These are phyloP conservation scores for Hydrolagus colliei DNA, from an alignment of 2,797 vertebrate genomes.

Conservation along the genomic window DNA sequence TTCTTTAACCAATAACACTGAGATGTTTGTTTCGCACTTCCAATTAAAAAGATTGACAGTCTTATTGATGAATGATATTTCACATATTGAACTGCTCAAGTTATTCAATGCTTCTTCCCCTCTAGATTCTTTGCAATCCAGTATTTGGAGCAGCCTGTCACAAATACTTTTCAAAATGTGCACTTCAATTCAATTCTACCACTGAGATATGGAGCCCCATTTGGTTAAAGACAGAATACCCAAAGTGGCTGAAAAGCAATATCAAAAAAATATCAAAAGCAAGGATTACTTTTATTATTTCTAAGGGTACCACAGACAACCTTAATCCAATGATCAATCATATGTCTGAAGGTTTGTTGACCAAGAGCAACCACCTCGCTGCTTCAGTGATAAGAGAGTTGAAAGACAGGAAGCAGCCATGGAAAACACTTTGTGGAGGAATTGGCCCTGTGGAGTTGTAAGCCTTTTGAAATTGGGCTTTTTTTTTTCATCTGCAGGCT, in stretches of 20 bases:
- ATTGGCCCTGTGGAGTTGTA: not conserved
- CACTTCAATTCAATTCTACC: not conserved
- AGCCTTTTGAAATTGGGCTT: not conserved
- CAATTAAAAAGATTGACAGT: not conserved
- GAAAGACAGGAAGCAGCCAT: not conserved
- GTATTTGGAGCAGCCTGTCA: not conserved
- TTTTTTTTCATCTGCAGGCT: not conserved
- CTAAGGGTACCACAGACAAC: too few relatives aligned
- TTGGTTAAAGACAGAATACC: not conserved
- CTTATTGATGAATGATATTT: not conserved
- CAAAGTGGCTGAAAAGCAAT: not conserved
- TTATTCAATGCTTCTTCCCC: not conserved
- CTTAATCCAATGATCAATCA: too few relatives aligned
- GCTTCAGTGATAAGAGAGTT: too few relatives aligned
- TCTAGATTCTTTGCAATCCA: too few relatives aligned
- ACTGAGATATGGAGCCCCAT: not conserved
- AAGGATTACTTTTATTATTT: too few relatives aligned
- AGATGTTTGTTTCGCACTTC: not conserved
- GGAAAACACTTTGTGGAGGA: not conserved
- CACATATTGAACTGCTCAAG: not conserved
- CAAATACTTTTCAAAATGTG: not conserved
- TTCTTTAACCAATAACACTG: conserved; percentile 4
- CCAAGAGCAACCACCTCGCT: too few relatives aligned
- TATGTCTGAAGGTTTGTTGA: too few relatives aligned
- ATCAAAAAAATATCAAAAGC: too few relatives aligned